Evolutionary conservation across 2,113 vertebrate genomes (phyloP).

Genomic region (Gallinago undulata): DNA sequence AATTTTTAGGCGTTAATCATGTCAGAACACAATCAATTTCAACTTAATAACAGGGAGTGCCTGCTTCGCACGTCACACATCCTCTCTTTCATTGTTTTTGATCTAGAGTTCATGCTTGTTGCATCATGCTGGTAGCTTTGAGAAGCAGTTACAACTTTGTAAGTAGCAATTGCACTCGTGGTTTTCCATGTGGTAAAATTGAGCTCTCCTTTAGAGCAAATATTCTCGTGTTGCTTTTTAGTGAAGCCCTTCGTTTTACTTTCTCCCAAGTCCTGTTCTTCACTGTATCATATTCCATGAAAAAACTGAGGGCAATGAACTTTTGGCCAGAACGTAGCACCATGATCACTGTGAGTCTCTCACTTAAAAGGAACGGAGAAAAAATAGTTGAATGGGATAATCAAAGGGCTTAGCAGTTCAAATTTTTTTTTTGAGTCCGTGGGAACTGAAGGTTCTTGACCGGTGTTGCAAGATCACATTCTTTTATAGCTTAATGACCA

Average conservation of each 20-base stretch:
- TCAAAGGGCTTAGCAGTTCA: background rate
- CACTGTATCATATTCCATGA: background rate
- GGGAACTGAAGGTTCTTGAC: background rate
- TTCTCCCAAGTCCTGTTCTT: background rate
- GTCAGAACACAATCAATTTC: background rate
- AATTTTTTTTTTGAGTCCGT: background rate
- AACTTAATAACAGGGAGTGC: background rate
- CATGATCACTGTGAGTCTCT: background rate
- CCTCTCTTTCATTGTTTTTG: background rate
- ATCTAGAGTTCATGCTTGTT: background rate
- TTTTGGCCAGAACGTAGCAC: background rate
- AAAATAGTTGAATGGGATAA: background rate
- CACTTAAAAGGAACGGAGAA: background rate
- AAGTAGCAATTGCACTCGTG: background rate
- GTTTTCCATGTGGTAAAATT: background rate
- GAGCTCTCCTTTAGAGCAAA: background rate
- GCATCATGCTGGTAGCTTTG: background rate
- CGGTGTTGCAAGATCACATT: background rate
- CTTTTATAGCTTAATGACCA: background rate
- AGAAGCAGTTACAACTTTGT: background rate
- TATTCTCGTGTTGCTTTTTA: background rate
- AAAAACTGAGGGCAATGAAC: background rate
- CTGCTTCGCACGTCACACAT: background rate
- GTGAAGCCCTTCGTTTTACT: background rate
- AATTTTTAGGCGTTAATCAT: background rate